These are phyloP conservation scores for Pseudomyrmex sp. DNA, from an alignment of 1,140 invertebrate species.

Conservation along the genomic window DNA sequence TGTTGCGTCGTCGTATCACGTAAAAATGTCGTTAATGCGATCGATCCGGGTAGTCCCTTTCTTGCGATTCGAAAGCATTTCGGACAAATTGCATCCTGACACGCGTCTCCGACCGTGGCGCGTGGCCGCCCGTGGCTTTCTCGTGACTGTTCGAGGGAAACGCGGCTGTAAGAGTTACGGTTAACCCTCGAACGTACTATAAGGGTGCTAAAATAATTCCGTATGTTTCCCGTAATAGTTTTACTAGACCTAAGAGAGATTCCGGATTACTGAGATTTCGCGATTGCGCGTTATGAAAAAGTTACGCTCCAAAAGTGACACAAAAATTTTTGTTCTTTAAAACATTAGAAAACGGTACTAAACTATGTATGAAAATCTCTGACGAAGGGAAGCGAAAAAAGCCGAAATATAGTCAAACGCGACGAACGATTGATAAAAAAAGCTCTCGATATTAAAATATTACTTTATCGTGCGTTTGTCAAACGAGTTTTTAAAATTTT, in stretches of 20 bases:
- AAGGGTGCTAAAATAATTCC: constrained; percentile 11
- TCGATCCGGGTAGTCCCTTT: constrained; percentile 61
- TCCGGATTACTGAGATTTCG: neutral
- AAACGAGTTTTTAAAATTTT: neutral
- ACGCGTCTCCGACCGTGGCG: constrained; percentile 60
- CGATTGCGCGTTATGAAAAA: no score
- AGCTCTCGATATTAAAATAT: constrained; percentile 1
- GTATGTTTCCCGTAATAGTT: neutral
- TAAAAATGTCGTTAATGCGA: constrained; percentile 77
- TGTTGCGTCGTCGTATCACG: constrained; percentile 66
- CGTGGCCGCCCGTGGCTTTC: constrained; percentile 55
- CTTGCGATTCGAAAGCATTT: constrained; percentile 65
- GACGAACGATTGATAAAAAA: neutral
- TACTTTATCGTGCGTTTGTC: neutral
- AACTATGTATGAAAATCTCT: neutral
- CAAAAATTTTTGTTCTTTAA: neutral
- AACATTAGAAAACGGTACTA: neutral
- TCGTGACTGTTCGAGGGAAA: constrained; percentile 53
- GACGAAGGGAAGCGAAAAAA: neutral
- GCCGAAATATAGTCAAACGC: neutral
- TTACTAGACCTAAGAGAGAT: neutral
- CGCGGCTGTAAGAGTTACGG: constrained; percentile 34
- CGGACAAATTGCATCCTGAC: constrained; percentile 69
- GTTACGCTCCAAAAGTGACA: no score
- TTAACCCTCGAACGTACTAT: constrained; percentile 28